Base-by-base conservation (phyloP, 92 coral and sea anemone species). In the Bergia puertoricense region DNA sequence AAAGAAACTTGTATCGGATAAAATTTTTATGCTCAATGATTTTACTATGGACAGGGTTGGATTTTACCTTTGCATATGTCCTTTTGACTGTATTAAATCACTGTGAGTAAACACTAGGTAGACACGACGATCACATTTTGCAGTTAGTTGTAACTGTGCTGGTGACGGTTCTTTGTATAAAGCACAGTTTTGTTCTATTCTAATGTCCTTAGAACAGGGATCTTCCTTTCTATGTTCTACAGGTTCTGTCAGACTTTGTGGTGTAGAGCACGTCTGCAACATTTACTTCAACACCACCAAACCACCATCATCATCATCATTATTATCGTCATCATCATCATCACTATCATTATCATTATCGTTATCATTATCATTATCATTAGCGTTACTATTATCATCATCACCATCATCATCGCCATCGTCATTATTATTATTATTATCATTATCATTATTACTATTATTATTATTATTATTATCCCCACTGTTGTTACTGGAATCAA, bases 141-240 rank as follows among this genome's bases (percentile, higher is more conserved):
- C 30, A 30, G 30, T 30, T 30, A 30, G 30, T 30, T 30, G 30
- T 30, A 30, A 30, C 30, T 30, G 30, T 30, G 30, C 30, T 30
- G 30, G 30, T 30, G 30, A 30, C 30, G 30, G 30, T 30, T 30
- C 30, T 30, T 30, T 30, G 30, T 30, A 30, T 30, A 30, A 30
- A 30, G 30, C 30, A 30, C 30, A 30, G 30, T 30, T 30, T 30
- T 30, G 30, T 30, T 37, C 44, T 36, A 74, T 11, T 23, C 39
- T 39, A 74, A 74, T 74, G 79, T 39, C 79, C 46, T 38, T 74
- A 74, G 79, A 74, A 74, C 48, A 74, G 79, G 79, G 79, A 74
- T 38, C 39, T 74, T 48, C 79, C 45, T 48, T 74, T 74, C 79
- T 48, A 74, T 38, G 79, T 74, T 74, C 79, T 74, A 48, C 79